These are phyloP conservation scores for Ommatoiulus sabulosus DNA, from an alignment of 2,888 invertebrate species.

Conservation along the genomic window DNA sequence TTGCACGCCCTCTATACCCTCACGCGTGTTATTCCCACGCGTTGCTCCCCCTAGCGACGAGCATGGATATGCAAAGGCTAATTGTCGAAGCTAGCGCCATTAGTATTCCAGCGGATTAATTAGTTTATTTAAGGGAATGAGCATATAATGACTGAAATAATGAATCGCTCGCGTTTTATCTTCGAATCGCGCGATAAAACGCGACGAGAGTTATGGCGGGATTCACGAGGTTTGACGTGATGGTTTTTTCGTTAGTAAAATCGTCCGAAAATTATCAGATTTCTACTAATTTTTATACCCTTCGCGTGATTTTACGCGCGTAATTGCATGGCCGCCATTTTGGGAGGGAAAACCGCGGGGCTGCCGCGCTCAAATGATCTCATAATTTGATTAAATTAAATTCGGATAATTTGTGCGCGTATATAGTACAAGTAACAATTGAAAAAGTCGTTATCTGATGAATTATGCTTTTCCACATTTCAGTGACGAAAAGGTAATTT, in stretches of 20 bases:
- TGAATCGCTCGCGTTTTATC: not conserved
- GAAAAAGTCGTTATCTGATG: too few species aligned
- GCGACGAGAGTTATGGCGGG: not conserved
- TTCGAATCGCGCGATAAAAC: not conserved
- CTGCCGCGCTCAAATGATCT: too few species aligned
- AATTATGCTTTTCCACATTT: too few species aligned
- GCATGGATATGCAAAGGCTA: not conserved
- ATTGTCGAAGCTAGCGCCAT: not conserved
- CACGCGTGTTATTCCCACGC: not conserved
- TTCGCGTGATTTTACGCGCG: not conserved
- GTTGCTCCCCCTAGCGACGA: not conserved
- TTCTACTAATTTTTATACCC: not conserved
- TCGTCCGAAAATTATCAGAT: conserved; percentile 13
- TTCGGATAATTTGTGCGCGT: too few species aligned
- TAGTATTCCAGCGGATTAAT: not conserved
- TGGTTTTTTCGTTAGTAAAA: not conserved
- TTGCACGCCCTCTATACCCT: not conserved
- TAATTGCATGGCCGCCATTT: not conserved
- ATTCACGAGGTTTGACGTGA: not conserved
- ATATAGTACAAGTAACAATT: too few species aligned
- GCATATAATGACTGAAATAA: conserved; percentile 9
- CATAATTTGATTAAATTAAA: too few species aligned
- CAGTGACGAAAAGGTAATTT: too few species aligned
- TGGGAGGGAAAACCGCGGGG: too few species aligned
- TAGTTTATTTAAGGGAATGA: conserved; percentile 20